Base-by-base conservation (phyloP, 2,797 vertebrate species). In the Alfaro cultratus region DNA sequence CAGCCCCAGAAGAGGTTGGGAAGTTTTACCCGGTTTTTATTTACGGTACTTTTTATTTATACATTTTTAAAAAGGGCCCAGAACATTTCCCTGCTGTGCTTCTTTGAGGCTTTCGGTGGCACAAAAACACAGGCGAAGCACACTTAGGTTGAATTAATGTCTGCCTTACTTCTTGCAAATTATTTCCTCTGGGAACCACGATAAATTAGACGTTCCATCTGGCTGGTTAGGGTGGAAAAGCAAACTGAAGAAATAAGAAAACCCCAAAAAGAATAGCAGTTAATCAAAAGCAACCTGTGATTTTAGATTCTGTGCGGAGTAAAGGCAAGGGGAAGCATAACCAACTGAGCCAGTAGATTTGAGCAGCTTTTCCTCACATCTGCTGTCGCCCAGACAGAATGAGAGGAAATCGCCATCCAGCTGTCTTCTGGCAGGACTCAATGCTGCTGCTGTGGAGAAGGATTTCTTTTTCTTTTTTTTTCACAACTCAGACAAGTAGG, bases 41-140 rank as follows among this genome's bases (percentile, higher is more conserved):
- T 93, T 89, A n/a, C n/a, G n/a, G n/a, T n/a, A 83, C 83, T 88
- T 81, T 91, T 92, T 89, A 84, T 83, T 90, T 79, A 84, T 84
- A 89, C 72, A 51, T 82, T 81, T 86, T 41, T 84, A 68, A 43
- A 85, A 85, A 79, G 41, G 89, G 78, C 74, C 73, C 53, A 80
- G 78, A 87, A 87, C 75, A 85, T 90, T 88, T 90, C 80, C 88
- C 88, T 64, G 75, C 78, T 80, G 83, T 78, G 80, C 78, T 64
- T 71, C 70, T 67, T 46, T 87, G 80, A 86, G 76, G 78, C 84
- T 85, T 83, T 36, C 39, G 57, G 80, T 77, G 62, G 36, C 77
- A 68, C 78, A 78, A 78, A 89, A 89, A 80, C 70, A 80, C 79
- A 80, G 80, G 81, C 77, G 78, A 73, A 73, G 77, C 55, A 82